phyloP scores from a whole-genome alignment of 2,797 vertebrate genomes.

The Mionectes olivaceus region DNA sequence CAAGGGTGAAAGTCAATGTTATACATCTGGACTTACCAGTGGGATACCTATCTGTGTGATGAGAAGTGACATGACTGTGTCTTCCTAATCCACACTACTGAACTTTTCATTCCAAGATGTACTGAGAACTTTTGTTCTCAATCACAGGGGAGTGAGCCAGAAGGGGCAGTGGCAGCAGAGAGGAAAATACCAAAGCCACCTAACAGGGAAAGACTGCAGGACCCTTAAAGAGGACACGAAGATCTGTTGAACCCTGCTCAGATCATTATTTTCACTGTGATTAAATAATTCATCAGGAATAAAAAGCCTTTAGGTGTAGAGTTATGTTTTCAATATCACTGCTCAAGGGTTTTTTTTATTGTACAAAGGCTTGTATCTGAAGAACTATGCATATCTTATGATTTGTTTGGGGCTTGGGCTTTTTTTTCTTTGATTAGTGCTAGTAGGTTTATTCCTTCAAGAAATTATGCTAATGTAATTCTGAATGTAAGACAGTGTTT shows the following conservation, averaged over 20 bases:
- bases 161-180: neutral
- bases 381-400: neutral
- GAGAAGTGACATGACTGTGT: neutral
- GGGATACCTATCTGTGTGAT: neutral
- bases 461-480: neutral
- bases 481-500: neutral
- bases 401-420: neutral
- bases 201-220: neutral
- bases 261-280: neutral
- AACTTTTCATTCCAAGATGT: neutral
- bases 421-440: neutral
- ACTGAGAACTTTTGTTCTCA: neutral
- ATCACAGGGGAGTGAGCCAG: rapidly evolving
- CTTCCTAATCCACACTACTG: neutral
- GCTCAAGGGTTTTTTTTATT: neutral
- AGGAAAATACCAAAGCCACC: neutral
- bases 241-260: neutral
- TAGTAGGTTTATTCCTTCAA: neutral
- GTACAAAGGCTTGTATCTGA: neutral
- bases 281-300: neutral
- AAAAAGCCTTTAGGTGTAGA: neutral
- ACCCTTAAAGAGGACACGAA: neutral
- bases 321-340: neutral
- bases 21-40: neutral
- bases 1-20: neutral